Base-by-base conservation (phyloP, 1,140 invertebrate species). In the Drosophila cardini region DNA sequence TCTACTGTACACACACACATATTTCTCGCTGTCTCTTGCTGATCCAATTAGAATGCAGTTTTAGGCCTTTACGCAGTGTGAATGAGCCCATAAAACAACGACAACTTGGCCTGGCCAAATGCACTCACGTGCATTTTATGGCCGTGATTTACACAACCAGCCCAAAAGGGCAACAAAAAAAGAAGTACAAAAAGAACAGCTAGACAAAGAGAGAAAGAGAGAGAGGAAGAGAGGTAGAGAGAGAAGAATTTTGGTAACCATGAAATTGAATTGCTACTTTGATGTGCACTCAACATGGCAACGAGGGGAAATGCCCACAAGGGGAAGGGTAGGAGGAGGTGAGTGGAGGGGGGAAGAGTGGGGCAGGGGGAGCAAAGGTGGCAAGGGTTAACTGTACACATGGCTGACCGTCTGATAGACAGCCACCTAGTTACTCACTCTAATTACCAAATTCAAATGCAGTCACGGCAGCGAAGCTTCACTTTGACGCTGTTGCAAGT, bases 211-310 rank as follows among this genome's bases (percentile, higher is more conserved):
- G 30, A 30, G 45, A 50, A 40, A 43, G 13, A 18, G 7, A 32
- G 15, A 10, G 11, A 38, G 30, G 9, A 10, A 40, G 26, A 36
- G 8, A 53, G 7, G 56, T 10, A 40, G 26, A 36, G 8, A 53
- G 7, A 50, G 43, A 15, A 34, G 58, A 76, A 69, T 75, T 38
- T 74, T 71, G 57, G 76, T 64, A 86, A 76, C 83, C 83, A 87
- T 87, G 83, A 87, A 87, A 87, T 87, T 87, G 83, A 87, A 87
- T 87, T 87, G 83, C 83, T 87, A 87, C 83, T 87, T 87, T 87
- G 83, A 87, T 87, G 83, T 87, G 83, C 83, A 87, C 83, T 87
- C 83, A 78, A 82, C 77, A 72, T 78, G 53, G 64, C 18, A 26
- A 56, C 43, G 46, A 36, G 56, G 43, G 15, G 64, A 32, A 10